phyloP scores from a whole-genome alignment of 2,797 vertebrate species.

The Protosalanx chinensis region DNA sequence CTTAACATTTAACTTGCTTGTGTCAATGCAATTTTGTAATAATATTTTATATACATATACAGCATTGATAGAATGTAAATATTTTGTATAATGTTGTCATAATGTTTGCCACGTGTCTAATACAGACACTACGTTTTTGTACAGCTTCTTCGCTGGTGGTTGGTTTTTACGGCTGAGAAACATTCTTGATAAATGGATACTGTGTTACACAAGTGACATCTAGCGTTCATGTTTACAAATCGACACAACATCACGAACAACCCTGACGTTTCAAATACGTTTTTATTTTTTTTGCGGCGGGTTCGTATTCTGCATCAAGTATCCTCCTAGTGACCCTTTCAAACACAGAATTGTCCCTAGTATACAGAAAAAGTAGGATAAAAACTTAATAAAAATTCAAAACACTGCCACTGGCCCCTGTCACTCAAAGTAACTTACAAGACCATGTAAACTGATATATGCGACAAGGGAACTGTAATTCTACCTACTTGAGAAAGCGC shows the following conservation, averaged over 20 bases:
- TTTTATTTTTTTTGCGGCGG: slow-evolving; percentile 4
- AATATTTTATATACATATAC: slow-evolving; percentile 25
- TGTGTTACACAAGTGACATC: slow-evolving; percentile 51
- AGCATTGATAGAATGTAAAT: slow-evolving; percentile 63
- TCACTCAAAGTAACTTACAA: slow-evolving; percentile 41
- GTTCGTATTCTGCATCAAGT: slow-evolving; percentile 21
- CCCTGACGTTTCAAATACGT: not conserved
- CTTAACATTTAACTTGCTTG: not conserved
- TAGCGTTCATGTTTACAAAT: slow-evolving; percentile 33
- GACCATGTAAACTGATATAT: slow-evolving; percentile 53
- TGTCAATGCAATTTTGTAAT: slow-evolving; percentile 1
- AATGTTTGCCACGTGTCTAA: slow-evolving; percentile 57
- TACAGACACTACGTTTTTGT: slow-evolving; percentile 63
- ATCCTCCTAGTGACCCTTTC: slow-evolving; percentile 22
- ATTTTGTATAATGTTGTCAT: slow-evolving; percentile 38
- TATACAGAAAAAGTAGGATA: no score
- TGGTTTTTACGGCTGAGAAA: not conserved
- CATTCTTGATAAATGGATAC: not conserved
- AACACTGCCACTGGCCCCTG: slow-evolving; percentile 23
- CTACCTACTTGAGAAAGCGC: slow-evolving; percentile 33
- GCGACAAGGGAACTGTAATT: slow-evolving; percentile 40
- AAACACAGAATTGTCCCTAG: not conserved
- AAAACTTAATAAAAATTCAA: not conserved
- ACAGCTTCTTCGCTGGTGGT: slow-evolving; percentile 24
- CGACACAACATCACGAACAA: slow-evolving; percentile 2